Evolutionary conservation across 2,888 invertebrate species (phyloP), one percentile per base, ranked within the genome.

Genomic region (Heteromurus nitidus): DNA sequence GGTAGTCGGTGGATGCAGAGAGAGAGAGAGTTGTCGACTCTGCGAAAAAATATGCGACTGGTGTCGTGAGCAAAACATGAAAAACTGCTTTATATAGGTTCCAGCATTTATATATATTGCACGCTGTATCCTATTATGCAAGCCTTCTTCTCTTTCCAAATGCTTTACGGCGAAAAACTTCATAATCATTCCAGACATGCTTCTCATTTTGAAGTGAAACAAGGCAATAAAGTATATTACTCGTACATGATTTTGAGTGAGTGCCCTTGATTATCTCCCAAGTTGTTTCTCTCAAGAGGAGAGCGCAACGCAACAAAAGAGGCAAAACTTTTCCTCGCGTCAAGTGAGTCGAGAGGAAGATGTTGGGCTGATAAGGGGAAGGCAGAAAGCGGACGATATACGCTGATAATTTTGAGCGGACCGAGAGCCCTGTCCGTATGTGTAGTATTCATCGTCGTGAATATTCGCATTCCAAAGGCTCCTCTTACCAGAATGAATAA

Each of bases 241-340:
- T 70, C 42, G 64, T 64, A 70, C 77, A 77, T 77, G 77, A 77
- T 77, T 77, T 77, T 77, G 70, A 77, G 70, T 70, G 77, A 77
- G 77, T 70, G 77, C 77, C 77, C 77, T 77, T 77, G 77, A 77
- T 77, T 77, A 77, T 77, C 77, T 77, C 77, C 77, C 77, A 77
- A 77, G 77, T 77, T 64, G 77, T 77, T 77, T 77, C 69, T 31
- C 26, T 60, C 58, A 58, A 42, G 70, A 18, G 22, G 5, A 42
- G 13, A 36, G 36, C 36, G n/a, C 36, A 36, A 36, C 7, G 13
- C 13, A 13, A 36, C 36, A 36, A 13, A 36, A 13, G 13, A 36
- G 36, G 9, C 9, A 36, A 36, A 36, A 9, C 36, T 13, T 36
- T 13, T 9, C 7, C 7, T 7, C 36, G 7, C 9, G 36, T 7